These are phyloP conservation scores for Caenorhabditis angaria DNA, from an alignment of 2,888 invertebrate genomes.

Conservation along the genomic window DNA sequence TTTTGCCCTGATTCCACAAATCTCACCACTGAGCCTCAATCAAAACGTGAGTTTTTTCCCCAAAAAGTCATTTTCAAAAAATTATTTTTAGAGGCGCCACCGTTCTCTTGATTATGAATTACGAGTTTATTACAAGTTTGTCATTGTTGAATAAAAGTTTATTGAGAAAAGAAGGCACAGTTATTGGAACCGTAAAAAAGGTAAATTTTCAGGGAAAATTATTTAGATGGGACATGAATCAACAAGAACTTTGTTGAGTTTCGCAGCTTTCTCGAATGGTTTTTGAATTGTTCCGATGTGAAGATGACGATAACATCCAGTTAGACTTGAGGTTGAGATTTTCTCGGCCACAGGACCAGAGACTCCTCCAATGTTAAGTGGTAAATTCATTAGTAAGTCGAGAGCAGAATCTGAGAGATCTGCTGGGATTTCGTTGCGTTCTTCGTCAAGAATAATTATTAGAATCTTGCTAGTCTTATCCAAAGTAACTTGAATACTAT, in stretches of 20 bases:
- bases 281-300: slow-evolving; percentile 44
- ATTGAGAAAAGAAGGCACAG: not conserved
- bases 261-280: slow-evolving; percentile 53
- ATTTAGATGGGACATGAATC: slow-evolving; percentile 59
- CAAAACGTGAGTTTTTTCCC: too few species aligned
- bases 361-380: slow-evolving; percentile 58
- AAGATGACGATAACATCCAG: slow-evolving; percentile 59
- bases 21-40: too few species aligned
- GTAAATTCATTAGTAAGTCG: slow-evolving; percentile 47
- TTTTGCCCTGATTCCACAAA: too few species aligned
- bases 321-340: slow-evolving; percentile 36
- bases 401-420: slow-evolving; percentile 27
- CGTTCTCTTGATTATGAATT: too few species aligned
- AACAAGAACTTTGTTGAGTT: slow-evolving; percentile 57
- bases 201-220: not conserved
- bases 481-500: slow-evolving; percentile 48
- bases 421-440: slow-evolving; percentile 28
- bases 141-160: too few species aligned
- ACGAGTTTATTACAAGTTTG: too few species aligned
- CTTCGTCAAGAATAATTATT: slow-evolving; percentile 12
- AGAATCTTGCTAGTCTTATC: slow-evolving; percentile 17
- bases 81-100: too few species aligned
- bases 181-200: not conserved
- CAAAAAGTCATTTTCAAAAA: too few species aligned
- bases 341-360: slow-evolving; percentile 36